Evolutionary conservation across 1,140 invertebrate species (phyloP), one percentile per base, ranked within the genome.

Genomic region (Sycobia sp.): DNA sequence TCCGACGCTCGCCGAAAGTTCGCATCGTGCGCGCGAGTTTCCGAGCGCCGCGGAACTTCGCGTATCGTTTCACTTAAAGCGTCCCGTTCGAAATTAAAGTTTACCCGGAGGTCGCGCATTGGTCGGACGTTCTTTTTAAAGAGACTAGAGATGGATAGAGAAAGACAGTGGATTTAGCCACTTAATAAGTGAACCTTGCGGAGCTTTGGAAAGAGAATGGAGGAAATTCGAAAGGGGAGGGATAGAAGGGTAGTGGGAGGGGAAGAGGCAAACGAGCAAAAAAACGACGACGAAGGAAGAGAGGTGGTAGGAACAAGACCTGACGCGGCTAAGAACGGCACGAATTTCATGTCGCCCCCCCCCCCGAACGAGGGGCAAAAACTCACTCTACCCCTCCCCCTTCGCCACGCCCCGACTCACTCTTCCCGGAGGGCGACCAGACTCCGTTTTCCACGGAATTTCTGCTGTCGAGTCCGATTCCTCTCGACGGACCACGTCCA

Each of bases 301-400:
- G 22, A 22, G 25, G 13, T 27, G 25, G 10, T 14, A 32, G 34
- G 32, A 54, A 53, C 7, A 41, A 47, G 55, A 23, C 58, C 47
- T 53, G 54, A 51, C 55, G n/a, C 34, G 38, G 46, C 34, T 56
- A 58, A 58, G 47, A 58, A 57, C 39, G 18, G 20, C 53, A 63
- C 54, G 46, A 63, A 53, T 64, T 57, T 47, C 47, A 58, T 50
- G 55, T 64, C 47, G 27, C 44, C 34, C 69, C 68, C 11, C n/a
- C n/a, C 68, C 65, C 67, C 61, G 67, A 71, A 66, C 59, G 69
- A 67, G 61, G 69, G 65, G 51, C 56, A 46, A 64, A 67, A 69
- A 53, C 50, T 51, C 62, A n/a, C n/a, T n/a, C n/a, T n/a, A n/a
- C n/a, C n/a, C n/a, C n/a, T n/a, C n/a, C n/a, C n/a, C n/a, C n/a